Conservation (phyloP, 2,797 vertebrate genomes). For the Babyrousa celebensis region DNA sequence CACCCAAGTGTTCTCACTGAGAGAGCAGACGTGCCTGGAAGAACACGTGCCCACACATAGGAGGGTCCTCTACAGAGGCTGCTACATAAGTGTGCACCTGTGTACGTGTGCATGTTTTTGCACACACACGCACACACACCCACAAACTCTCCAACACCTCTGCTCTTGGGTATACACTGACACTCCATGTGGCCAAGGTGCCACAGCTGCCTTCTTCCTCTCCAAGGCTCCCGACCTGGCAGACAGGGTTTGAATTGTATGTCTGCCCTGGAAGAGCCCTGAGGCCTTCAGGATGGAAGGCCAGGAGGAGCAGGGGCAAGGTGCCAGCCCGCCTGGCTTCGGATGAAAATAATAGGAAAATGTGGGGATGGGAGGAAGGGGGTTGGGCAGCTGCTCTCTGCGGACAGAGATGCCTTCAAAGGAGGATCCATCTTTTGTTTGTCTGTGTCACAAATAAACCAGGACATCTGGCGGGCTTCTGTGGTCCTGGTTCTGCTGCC, state of each 20-base stretch:
- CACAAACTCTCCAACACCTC: no score
- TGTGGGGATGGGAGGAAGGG: background rate
- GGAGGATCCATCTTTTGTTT: background rate
- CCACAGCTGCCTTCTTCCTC: background rate
- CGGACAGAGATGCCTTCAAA: slow-evolving; percentile 9
- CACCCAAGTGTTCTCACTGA: background rate
- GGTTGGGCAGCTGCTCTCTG: background rate
- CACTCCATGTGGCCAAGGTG: background rate
- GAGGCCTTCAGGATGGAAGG: background rate
- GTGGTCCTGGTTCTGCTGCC: background rate
- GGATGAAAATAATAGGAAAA: slow-evolving; percentile 35
- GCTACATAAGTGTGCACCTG: background rate
- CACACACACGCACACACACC: no score
- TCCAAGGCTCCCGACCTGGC: background rate
- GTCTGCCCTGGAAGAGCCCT: background rate
- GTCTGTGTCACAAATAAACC: slow-evolving; percentile 21
- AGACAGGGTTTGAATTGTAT: background rate
- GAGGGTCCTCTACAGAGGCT: background rate
- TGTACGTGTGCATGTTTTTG: background rate
- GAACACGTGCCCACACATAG: no score
- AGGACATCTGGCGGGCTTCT: background rate
- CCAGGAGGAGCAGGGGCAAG: background rate
- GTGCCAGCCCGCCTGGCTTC: background rate
- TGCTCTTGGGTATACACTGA: background rate
- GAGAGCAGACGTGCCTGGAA: background rate